Conservation (phyloP, 2,113 vertebrate genomes). For the Syngnathus scovelli region DNA sequence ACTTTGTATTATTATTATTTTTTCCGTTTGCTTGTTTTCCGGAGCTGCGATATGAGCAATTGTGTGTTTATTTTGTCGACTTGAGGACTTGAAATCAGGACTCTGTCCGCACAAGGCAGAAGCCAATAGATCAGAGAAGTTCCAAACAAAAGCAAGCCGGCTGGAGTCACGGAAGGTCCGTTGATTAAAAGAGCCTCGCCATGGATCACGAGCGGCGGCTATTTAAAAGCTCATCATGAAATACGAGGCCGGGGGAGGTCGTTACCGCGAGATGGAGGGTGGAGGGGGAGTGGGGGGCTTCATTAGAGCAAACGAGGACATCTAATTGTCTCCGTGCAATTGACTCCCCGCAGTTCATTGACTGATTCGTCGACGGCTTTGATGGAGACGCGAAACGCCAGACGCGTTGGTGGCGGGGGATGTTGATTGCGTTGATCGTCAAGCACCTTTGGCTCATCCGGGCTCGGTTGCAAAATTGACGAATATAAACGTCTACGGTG, state of each 20-base stretch:
- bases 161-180: neutral
- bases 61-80: neutral
- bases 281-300: neutral
- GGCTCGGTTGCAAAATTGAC: too few species aligned
- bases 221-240: neutral
- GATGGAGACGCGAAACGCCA: too few species aligned
- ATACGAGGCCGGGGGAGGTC: neutral
- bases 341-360: neutral
- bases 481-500: too few species aligned
- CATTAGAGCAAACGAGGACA: neutral
- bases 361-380: neutral
- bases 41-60: neutral
- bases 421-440: neutral
- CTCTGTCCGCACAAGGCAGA: neutral
- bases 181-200: neutral
- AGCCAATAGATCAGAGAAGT: slow-evolving; percentile 3
- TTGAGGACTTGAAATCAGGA: neutral
- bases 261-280: neutral
- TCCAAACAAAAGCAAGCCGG: neutral
- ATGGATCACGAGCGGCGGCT: neutral
- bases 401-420: neutral
- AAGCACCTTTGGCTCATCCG: neutral
- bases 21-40: neutral
- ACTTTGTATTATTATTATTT: neutral
- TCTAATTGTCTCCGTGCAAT: neutral